Evolutionary conservation across 2,888 invertebrate genomes (phyloP), one percentile per base, ranked within the genome.

Genomic region (Gastracanthus pulcherrimus): DNA sequence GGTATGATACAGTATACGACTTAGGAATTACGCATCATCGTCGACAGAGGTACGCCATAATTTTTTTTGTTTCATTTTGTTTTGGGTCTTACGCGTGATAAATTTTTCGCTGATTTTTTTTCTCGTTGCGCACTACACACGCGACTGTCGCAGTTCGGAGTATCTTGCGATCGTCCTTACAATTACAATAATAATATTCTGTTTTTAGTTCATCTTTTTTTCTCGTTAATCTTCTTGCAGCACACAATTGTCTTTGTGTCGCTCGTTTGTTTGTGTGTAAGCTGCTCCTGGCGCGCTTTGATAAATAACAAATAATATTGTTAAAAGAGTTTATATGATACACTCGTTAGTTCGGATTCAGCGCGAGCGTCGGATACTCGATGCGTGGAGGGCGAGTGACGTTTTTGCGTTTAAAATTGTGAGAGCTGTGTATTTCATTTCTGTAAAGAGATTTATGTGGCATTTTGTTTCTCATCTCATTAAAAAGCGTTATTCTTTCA

Each of bases 1-100:
- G 85, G 85, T 90, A 90, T 90, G 87, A 85, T 90, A 90, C 90
- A 90, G 85, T 88, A 90, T 87, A 90, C 85, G 89, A 86, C 87
- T 88, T 90, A 88, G 88, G 86, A 87, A 85, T 89, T 87, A 88
- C 86, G 83, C 82, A 85, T 87, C 85, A 83, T 86, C n/a, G n/a
- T n/a, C 87, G 86, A 89, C 87, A 88, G 87, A 89, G 88, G 87
- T 89, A 88, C 87, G 86, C 84, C 85, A 87, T 85, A 45, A 77
- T 80, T 64, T 77, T 77, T 71, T 60, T 36, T 70, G 23, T 74
- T 45, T 4, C 19, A 23, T 23, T 64, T 75, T 51, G 36, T n/a
- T n/a, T n/a, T n/a, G n/a, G n/a, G n/a, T n/a, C n/a, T n/a, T n/a
- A n/a, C n/a, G n/a, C 51, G 36, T 55, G 74, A 69, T 55, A 79